Percentiles rank a stretch among this genome's conserved stretches.
phyloP scores from a whole-genome alignment of 2,888 invertebrate genomes.

The Eremobia ochroleuca region DNA sequence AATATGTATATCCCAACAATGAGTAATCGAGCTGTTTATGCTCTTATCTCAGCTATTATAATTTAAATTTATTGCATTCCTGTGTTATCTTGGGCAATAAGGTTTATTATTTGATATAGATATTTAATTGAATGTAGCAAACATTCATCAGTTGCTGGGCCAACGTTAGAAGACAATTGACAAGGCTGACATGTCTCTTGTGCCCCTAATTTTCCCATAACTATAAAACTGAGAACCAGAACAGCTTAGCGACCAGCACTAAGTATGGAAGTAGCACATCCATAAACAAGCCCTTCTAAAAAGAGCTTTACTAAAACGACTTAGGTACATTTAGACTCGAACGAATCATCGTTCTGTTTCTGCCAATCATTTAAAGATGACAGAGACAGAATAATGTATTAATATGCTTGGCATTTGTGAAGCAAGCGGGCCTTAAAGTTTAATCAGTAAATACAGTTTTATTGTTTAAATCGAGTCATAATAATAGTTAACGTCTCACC shows the following conservation, averaged over 20 bases:
- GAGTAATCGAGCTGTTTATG: conserved; percentile 38
- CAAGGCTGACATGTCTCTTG: neutral
- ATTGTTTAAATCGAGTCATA: neutral
- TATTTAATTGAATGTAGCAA: conserved; percentile 17
- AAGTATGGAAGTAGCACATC: no score
- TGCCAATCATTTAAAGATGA: no score
- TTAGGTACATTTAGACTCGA: no score
- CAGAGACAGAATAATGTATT: no score
- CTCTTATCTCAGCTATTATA: conserved; percentile 28
- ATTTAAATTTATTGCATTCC: conserved; percentile 42
- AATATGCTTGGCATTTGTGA: no score
- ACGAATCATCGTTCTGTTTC: no score
- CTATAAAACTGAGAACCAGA: neutral
- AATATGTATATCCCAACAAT: conserved; percentile 33
- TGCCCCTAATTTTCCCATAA: neutral
- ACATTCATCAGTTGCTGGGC: neutral
- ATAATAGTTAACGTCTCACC: conserved; percentile 79
- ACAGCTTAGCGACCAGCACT: neutral
- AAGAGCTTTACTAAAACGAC: neutral
- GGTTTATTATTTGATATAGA: neutral
- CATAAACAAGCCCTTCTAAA: neutral
- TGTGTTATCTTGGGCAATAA: neutral
- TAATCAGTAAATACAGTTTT: no score
- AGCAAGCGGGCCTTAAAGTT: no score
- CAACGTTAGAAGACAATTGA: neutral